These are phyloP conservation scores for Bugulina stolonifera DNA, from an alignment of 2,888 invertebrate genomes.

Conservation along the genomic window DNA sequence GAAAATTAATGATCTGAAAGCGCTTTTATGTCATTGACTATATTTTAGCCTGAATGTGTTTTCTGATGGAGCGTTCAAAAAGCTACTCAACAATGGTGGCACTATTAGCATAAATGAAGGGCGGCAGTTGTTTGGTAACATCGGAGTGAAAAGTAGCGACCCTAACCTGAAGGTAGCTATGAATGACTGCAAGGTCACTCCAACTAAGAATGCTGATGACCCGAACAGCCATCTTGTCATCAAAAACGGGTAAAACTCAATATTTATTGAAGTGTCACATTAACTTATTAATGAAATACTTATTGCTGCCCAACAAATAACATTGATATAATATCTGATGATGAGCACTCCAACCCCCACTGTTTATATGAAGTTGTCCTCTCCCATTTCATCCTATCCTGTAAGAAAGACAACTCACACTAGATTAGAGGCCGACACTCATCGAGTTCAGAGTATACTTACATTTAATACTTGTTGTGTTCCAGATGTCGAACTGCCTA, in stretches of 20 bases:
- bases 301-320: no score
- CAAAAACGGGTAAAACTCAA: no score
- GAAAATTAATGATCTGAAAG: no score
- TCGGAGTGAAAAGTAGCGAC: slow-evolving; percentile 10
- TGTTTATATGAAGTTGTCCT: not conserved
- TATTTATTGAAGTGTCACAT: no score
- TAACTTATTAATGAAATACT: no score
- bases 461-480: no score
- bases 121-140: not conserved
- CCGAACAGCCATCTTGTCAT: slow-evolving; percentile 2
- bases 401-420: no score
- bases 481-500: slow-evolving; percentile 12
- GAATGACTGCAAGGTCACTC: slow-evolving; percentile 14
- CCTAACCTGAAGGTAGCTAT: slow-evolving; percentile 6
- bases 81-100: slow-evolving; percentile 10
- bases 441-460: no score
- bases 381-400: no score
- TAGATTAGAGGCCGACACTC: no score
- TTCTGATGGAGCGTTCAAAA: not conserved
- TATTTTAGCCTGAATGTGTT: slow-evolving; percentile 15
- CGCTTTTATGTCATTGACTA: no score
- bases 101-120: not conserved
- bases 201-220: slow-evolving; percentile 6
- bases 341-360: not conserved
- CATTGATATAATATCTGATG: not conserved